These are phyloP conservation scores for Eupeodes luniger DNA, from an alignment of 2,888 invertebrate genomes.

Conservation along the genomic window DNA sequence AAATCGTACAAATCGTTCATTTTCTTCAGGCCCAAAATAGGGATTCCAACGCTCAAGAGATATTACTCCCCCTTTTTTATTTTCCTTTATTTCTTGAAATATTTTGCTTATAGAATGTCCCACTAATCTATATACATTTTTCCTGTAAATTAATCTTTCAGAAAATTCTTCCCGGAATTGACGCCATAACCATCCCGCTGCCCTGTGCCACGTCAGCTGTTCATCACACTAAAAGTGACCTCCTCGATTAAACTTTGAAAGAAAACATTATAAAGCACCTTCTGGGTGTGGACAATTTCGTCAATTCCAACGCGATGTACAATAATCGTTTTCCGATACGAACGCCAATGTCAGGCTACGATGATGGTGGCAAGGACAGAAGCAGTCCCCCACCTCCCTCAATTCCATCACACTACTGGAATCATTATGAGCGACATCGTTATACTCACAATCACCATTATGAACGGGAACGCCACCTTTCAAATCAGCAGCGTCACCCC, in stretches of 20 bases:
- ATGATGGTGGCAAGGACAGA: slow-evolving; percentile 35
- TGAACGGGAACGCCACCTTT: slow-evolving; percentile 38
- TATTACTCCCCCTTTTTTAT: background rate
- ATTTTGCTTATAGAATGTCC: background rate
- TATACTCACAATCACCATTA: background rate
- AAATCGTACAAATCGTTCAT: no score
- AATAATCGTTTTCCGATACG: slow-evolving; percentile 73
- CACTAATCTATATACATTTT: slow-evolving; percentile 33
- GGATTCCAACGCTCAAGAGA: no score
- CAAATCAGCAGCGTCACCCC: slow-evolving; percentile 45
- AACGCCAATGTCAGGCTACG: slow-evolving; percentile 29
- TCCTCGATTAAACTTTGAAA: slow-evolving; percentile 12
- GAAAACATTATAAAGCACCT: background rate
- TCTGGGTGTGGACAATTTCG: background rate
- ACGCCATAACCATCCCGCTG: background rate
- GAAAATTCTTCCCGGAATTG: slow-evolving; percentile 4
- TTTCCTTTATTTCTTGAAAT: background rate
- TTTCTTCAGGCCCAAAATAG: no score
- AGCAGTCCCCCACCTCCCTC: background rate
- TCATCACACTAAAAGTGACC: slow-evolving; percentile 42
- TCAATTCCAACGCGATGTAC: slow-evolving; percentile 52
- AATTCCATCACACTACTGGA: slow-evolving; percentile 29
- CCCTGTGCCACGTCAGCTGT: background rate
- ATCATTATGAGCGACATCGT: slow-evolving; percentile 64
- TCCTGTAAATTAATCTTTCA: slow-evolving; percentile 53